Evolutionary conservation across 2,888 invertebrate species (phyloP).

Genomic region (Heliconius ismenius): DNA sequence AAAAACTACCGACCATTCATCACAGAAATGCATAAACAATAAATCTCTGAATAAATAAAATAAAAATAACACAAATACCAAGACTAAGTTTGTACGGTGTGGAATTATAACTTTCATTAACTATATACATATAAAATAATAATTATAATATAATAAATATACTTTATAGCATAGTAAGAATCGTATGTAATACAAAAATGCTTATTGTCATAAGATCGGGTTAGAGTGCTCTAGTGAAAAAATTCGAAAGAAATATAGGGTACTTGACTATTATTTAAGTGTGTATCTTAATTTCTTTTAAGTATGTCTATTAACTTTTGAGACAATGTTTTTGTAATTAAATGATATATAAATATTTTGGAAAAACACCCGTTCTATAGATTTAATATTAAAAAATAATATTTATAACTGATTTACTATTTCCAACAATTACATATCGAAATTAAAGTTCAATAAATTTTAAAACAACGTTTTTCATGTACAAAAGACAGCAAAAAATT

Average conservation of each 20-base stretch:
- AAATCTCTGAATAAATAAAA: constrained; percentile 61
- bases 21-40: constrained; percentile 77
- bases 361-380: too few relatives aligned
- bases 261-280: constrained; percentile 20
- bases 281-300: not conserved
- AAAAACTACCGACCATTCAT: constrained; percentile 69
- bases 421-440: not conserved
- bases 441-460: not conserved
- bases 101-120: constrained; percentile 50
- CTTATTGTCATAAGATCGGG: constrained; percentile 71
- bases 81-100: constrained; percentile 60
- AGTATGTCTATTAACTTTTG: too few relatives aligned
- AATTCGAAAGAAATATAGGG: constrained; percentile 6
- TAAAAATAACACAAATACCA: constrained; percentile 52
- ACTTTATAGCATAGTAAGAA: constrained; percentile 48
- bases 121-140: constrained; percentile 57
- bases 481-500: not conserved
- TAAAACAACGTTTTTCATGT: not conserved
- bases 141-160: constrained; percentile 7
- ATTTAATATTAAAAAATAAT: too few relatives aligned
- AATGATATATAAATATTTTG: too few relatives aligned
- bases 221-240: constrained; percentile 5
- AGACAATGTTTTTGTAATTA: too few relatives aligned
- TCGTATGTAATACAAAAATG: constrained; percentile 63
- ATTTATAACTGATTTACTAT: not conserved